phyloP scores from a whole-genome alignment of 92 coral and sea anemone species.

The Epizoanthus ramosus region DNA sequence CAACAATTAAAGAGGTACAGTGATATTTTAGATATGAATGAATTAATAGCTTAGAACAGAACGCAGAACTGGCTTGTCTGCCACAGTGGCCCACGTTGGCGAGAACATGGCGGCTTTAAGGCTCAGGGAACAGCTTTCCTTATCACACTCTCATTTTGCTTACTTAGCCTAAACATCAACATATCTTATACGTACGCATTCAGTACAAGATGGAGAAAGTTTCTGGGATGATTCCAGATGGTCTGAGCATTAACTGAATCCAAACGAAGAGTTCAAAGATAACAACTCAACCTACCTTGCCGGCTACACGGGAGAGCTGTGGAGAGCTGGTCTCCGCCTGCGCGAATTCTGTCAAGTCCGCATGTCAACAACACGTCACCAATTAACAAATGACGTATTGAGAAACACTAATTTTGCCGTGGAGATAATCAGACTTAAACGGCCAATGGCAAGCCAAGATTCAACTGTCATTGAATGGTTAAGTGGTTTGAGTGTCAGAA shows the following conservation, averaged over 20 bases:
- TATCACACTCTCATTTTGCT: constrained; percentile 12
- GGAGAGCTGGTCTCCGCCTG: constrained; percentile 41
- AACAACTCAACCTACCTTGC: constrained; percentile 39
- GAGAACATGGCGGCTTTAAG: constrained; percentile 45
- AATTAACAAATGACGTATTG: constrained; percentile 83
- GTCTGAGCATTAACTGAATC: background rate
- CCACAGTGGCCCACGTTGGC: constrained; percentile 38
- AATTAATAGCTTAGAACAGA: constrained; percentile 5
- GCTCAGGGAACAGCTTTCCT: constrained; percentile 22
- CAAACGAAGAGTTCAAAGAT: constrained; percentile 38
- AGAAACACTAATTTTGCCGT: constrained; percentile 64
- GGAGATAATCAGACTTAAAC: constrained; percentile 34
- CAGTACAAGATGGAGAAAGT: background rate
- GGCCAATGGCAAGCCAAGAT: constrained; percentile 40
- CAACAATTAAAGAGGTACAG: background rate
- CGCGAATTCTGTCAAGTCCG: constrained; percentile 64
- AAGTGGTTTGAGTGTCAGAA: constrained; percentile 61
- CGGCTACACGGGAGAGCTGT: constrained; percentile 24
- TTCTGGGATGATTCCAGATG: background rate
- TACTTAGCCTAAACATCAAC: background rate
- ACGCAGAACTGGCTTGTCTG: constrained; percentile 29
- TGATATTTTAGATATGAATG: background rate
- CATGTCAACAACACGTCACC: constrained; percentile 90
- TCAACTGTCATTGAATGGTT: constrained; percentile 37
- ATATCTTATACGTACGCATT: background rate